Evolutionary conservation across 1,140 invertebrate species (phyloP), one percentile per base, ranked within the genome.

Genomic region (Branchinecta lindahli): DNA sequence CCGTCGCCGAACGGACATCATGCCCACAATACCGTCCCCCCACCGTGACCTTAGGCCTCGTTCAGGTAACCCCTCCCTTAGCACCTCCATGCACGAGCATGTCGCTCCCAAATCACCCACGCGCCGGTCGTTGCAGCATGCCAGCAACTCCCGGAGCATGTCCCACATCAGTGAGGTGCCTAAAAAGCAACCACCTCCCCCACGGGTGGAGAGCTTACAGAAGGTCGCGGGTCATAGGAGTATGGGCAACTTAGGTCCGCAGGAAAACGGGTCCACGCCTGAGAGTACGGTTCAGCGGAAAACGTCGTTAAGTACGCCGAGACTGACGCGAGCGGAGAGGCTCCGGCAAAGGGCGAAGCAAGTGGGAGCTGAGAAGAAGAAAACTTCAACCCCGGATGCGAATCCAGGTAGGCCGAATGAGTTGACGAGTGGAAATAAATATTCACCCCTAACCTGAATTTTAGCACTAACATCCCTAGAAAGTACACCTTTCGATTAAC

Each of bases 311-410:
- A 61, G 52, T 6, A 61, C 52, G 18, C 52, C 52, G 18, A 61
- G 52, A 61, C 18, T 61, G 52, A 61, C 52, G 52, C 12, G 52
- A 61, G 52, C 52, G 18, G 52, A 61, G 18, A 61, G 52, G 6
- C 52, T 61, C 18, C 12, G 52, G 18, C 52, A 61, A 20, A 61
- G 52, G 52, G 52, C 52, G 18, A 61, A 61, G 18, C 52, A 61
- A 20, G 52, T 61, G 12, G 52, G 52, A 61, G 52, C 52, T 12
- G 52, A 61, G 52, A 61, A 61, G 52, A 61, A 61, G 18, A 61
- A 15, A 20, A 20, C 4, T 3, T 61, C 52, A 15, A 61, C 52
- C 52, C 52, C 12, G 52, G 52, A 61, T 12, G 52, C 52, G 12
- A 61, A 61, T 61, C 18, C 52, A 61, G 52, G 52, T 61, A 61